These are phyloP conservation scores for Galerucella calmariensis DNA, from an alignment of 2,888 invertebrate genomes.

Conservation along the genomic window DNA sequence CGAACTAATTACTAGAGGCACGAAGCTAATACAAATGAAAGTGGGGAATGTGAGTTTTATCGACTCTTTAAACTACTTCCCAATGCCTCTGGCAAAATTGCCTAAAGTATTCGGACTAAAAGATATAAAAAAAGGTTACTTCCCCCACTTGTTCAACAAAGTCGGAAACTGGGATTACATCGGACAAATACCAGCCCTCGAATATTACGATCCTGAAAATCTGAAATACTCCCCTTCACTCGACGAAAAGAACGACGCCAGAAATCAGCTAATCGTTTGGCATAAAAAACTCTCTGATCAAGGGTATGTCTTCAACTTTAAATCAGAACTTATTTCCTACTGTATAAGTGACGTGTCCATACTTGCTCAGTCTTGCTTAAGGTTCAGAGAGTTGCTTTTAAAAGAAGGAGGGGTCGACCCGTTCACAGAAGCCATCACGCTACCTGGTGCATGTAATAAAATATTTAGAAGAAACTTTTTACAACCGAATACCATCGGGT, in stretches of 20 bases:
- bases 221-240: too few species aligned
- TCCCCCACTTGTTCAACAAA: too few species aligned
- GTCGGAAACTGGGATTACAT: too few species aligned
- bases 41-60: slow-evolving; percentile 35
- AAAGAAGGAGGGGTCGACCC: slow-evolving; percentile 44
- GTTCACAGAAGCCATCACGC: slow-evolving; percentile 50
- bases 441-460: slow-evolving; percentile 51
- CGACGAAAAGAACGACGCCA: too few species aligned
- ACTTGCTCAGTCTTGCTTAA: slow-evolving; percentile 43
- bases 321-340: slow-evolving; percentile 50
- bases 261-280: too few species aligned
- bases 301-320: slow-evolving; percentile 30
- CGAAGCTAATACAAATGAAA: slow-evolving; percentile 35
- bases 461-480: slow-evolving; percentile 50
- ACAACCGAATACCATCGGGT: slow-evolving; percentile 48
- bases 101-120: slow-evolving; percentile 43
- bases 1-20: slow-evolving; percentile 32
- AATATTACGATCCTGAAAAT: too few species aligned
- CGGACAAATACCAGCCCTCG: too few species aligned
- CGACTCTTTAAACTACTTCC: slow-evolving; percentile 48
- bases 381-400: slow-evolving; percentile 49
- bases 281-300: too few species aligned
- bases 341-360: slow-evolving; percentile 51
- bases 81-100: slow-evolving; percentile 20
- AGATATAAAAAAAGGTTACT: slow-evolving; percentile 45